Evolutionary conservation across 2,888 invertebrate genomes (phyloP), one percentile per base, ranked within the genome.

Genomic region (Agrochola macilenta): DNA sequence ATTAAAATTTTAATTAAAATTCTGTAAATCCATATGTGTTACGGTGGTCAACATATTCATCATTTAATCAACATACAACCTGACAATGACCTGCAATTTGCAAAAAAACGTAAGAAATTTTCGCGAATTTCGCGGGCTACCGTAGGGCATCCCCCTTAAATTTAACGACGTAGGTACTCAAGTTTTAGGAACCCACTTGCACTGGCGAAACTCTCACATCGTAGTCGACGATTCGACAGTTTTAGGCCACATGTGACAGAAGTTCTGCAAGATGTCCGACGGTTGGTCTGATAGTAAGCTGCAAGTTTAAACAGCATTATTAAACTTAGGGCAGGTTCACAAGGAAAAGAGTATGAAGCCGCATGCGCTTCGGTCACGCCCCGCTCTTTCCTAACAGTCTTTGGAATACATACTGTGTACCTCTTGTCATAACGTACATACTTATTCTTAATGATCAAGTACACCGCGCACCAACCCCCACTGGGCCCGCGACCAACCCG

Each of bases 151-250:
- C 46, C 46, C 46, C 46, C 11, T 46, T 26, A 26, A 43, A 20
- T 46, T 60, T 17, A 58, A 26, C 14, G 11, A 61, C 20, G 7
- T 26, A 69, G 23, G 3, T 23, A 57, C 11, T 35, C 17, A 46
- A 69, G n/a, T 72, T 39, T 39, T 4, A 71, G 35, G 23, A 43
- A 66, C 43, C 30, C 58, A 66, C 14, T 49, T 30, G 68, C 54
- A 52, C 30, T 30, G 58, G 20, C 49, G 35, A 23, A 46, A 76
- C 46, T 11, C 17, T 65, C 14, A 60, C 35, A 76, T 76, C n/a
- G 60, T 60, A n/a, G 52, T n/a, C n/a, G 52, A 66, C n/a, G 43
- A 30, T 60, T 76, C 30, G n/a, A 60, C 30, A 76, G 65, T 76
- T 77, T 61, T 30, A 76, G 30, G n/a, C 30, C 30, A 58, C 39